Base-by-base conservation (phyloP, 2,888 invertebrate genomes). In the Caenorhabditis virilis region DNA sequence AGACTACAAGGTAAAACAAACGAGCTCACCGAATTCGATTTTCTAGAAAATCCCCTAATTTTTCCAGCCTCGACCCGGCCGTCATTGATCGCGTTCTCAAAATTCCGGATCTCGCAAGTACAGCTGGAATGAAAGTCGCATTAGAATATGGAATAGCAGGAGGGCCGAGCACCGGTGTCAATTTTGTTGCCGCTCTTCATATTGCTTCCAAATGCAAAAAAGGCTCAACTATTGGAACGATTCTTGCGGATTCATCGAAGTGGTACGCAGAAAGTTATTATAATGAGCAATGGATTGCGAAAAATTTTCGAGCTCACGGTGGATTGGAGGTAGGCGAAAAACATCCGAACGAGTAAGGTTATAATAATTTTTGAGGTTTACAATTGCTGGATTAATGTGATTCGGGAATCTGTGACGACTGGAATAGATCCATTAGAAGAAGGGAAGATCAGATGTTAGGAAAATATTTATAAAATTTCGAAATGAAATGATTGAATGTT, bases 91-190 rank as follows among this genome's bases (percentile, higher is more conserved):
- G 75, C 13, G 75, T 72, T 1, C 26, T 78, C 22, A 78, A 78
- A 55, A 57, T 78, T 3, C 78, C 78, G 4, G 78, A 78, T 35
- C 47, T 78, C 13, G 78, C 78, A 11, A 76, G 75, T 9, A 77
- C 77, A 0, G 78, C 78, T 1, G 77, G 72, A 0, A 78, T 78
- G 78, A 63, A 60, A 35, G 74, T 76, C 13, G 48, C 53, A 0
- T 25, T 35, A 11, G 56, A 65, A 2, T 7, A 66, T 22, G 70
- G 69, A 20, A 56, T 73, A 5, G n/a, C 42, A 11, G 73, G 73
- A 11, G 73, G 73, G 0, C 75, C 78, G 3, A 70, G 69, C 38
- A 70, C 74, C 13, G 78, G 78, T 0, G 59, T 78, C 52, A 78
- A 78, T 54, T 74, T 78, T 38, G 55, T 78, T 7, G 62, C 76